Evolutionary conservation across 2,797 vertebrate species (phyloP), one percentile per base, ranked within the genome.

Genomic region (Sebastes oblongus): DNA sequence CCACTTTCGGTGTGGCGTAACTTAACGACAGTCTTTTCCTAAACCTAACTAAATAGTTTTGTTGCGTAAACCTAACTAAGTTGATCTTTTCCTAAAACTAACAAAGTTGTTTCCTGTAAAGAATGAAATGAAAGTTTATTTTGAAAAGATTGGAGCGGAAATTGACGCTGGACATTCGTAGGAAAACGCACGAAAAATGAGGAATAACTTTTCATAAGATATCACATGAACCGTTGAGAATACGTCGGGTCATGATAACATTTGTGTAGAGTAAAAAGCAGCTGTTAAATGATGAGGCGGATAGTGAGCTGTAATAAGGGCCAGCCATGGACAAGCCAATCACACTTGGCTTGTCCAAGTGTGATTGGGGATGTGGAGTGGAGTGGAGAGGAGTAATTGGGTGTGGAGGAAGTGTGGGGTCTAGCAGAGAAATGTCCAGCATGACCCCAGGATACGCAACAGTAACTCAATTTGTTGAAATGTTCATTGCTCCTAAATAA

Each of bases 371-470:
- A 66, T 42, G 34, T 52, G 22, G 55, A 5, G 32, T 52, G 22
- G 46, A 5, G 27, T 27, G 36, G 22, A 5, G 27, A 20, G 36
- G 22, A 61, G 52, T 27, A 66, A 60, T 11, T 67, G 46, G 16
- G 25, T 62, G 3, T 1, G 8, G 9, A 32, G 25, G 25, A 32
- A 20, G 36, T 75, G 54, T 32, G 18, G 6, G 27, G 16, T 39
- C 96, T 96, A 24, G 22, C 75, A 89, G 72, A 90, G 59, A 90
- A 4, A 77, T 5, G 66, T 56, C 81, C 10, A 54, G 55, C 5
- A 68, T 13, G 13, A 12, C 58, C 60, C 12, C 20, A 54, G 34
- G 42, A 60, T 52, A 66, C 30, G 34, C 34, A 73, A 74, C 20
- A 70, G 32, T 50, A 30, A n/a, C 4, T 70, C 25, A 66, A 29